Base-by-base conservation (phyloP, 2,797 vertebrate species). In the Botia kubotai region DNA sequence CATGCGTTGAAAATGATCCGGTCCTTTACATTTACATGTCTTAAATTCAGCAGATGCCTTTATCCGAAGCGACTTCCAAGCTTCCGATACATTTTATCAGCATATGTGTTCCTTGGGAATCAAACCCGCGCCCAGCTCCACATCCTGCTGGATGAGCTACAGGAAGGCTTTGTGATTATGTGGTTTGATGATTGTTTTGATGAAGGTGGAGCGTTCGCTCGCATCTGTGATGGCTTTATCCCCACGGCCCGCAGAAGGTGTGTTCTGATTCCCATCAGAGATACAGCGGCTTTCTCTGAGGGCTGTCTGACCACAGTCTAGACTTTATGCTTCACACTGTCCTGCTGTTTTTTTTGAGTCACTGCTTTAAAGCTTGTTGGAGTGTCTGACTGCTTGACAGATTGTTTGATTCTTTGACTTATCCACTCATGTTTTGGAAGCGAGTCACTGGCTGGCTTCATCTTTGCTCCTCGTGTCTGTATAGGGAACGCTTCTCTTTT, bases 341-440 rank as follows among this genome's bases (percentile, higher is more conserved):
- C 81, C 87, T 86, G 87, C 88, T 89, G 81, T 88, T 87, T 82
- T 85, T 43, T 90, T 87, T 89, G 87, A 85, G 87, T 85, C 67
- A 69, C 83, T 80, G 53, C 67, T 75, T 82, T n/a, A 73, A 83
- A 84, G 81, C 90, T 87, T 75, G 39, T 36, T 62, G 53, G 23
- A 29, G 66, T 3, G 48, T 71, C 67, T 58, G 26, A 46, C 39
- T 68, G 43, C 57, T 67, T 77, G 78, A 83, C 50, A 66, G 82
- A 82, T 65, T 63, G 39, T 75, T 55, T 72, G 81, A 73, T 33
- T 33, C 3, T 33, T 33, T 72, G 69, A 82, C 75, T 77, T 39
- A 2, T 48, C 52, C 67, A 70, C 75, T 72, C 46, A 33, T 72
- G 77, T 78, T 85, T 70, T 66, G 63, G 63, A 78, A 83, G 72